phyloP scores from a whole-genome alignment of 1,140 invertebrate genomes.

The Rhyacophila brunnea region DNA sequence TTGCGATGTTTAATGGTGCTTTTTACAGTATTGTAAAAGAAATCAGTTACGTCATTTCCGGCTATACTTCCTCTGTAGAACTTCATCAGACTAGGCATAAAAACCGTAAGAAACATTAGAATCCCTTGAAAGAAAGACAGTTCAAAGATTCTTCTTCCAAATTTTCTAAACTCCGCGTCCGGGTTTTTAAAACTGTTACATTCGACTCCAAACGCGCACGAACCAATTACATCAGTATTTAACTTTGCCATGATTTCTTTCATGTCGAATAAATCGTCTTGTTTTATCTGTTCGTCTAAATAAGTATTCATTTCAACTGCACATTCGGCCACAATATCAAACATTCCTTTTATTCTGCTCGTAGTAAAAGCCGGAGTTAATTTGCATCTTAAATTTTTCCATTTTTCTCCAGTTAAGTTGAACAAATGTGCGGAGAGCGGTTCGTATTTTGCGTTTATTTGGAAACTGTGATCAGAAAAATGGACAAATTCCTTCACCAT shows the following conservation, averaged over 20 bases:
- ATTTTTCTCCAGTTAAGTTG: slow-evolving; percentile 48
- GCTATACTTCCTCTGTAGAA: slow-evolving; percentile 36
- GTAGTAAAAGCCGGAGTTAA: slow-evolving; percentile 60
- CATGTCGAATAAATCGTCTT: slow-evolving; percentile 47
- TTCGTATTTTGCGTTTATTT: slow-evolving; percentile 50
- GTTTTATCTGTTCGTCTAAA: slow-evolving; percentile 40
- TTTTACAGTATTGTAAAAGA: slow-evolving; percentile 38
- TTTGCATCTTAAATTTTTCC: slow-evolving; percentile 55
- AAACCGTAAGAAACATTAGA: slow-evolving; percentile 29
- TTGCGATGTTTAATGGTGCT: slow-evolving; percentile 47
- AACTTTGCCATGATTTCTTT: slow-evolving; percentile 52
- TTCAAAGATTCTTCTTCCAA: slow-evolving; percentile 44
- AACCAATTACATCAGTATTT: slow-evolving; percentile 57
- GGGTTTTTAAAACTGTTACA: slow-evolving; percentile 54
- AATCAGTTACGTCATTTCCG: slow-evolving; percentile 33
- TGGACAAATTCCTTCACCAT: slow-evolving; percentile 60
- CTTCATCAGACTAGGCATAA: slow-evolving; percentile 34
- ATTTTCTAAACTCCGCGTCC: slow-evolving; percentile 51
- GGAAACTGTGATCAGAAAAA: slow-evolving; percentile 52
- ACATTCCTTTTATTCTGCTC: slow-evolving; percentile 59
- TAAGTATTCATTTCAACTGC: slow-evolving; percentile 41
- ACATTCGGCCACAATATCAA: slow-evolving; percentile 42
- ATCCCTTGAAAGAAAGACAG: slow-evolving; percentile 34
- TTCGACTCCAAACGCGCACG: slow-evolving; percentile 59
- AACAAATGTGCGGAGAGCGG: slow-evolving; percentile 50